phyloP scores from a whole-genome alignment of 2,888 invertebrate genomes.

The Alentia gelatinosa region DNA sequence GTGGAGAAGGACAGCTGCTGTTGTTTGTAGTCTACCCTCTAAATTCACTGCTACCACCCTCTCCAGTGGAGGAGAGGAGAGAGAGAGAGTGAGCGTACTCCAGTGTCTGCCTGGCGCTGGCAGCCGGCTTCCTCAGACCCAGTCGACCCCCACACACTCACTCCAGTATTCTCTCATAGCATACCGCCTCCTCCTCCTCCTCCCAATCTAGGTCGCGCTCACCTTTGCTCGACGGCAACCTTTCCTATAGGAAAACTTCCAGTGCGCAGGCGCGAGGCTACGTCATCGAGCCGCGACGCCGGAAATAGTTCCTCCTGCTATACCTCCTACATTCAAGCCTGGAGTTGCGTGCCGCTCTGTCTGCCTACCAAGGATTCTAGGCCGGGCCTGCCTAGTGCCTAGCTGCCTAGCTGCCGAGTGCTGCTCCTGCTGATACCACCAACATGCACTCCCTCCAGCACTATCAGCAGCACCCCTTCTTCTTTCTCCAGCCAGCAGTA shows the following conservation, averaged over 20 bases:
- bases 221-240: slow-evolving; percentile 10
- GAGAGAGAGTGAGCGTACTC: not conserved
- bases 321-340: not conserved
- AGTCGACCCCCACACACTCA: not conserved
- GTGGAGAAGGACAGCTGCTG: not conserved
- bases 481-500: not conserved
- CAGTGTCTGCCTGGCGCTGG: not conserved
- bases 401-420: not conserved
- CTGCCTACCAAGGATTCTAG: not conserved
- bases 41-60: slow-evolving; percentile 17
- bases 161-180: not conserved
- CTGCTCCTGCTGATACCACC: not conserved
- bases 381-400: not conserved
- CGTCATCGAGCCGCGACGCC: not conserved
- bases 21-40: not conserved
- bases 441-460: not conserved
- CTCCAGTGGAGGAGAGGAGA: not conserved
- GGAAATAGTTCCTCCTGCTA: slow-evolving; percentile 18
- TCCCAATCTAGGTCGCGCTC: not conserved
- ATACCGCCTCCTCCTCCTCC: not conserved
- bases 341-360: not conserved
- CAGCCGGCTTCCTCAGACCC: not conserved
- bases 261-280: not conserved
- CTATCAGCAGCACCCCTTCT: not conserved
- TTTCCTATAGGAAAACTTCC: not conserved